A percentile compares a stretch with the other conserved stretches of the same genome.
Conservation (phyloP, 2,113 vertebrate species). For the Neomonachus schauinslandi region DNA sequence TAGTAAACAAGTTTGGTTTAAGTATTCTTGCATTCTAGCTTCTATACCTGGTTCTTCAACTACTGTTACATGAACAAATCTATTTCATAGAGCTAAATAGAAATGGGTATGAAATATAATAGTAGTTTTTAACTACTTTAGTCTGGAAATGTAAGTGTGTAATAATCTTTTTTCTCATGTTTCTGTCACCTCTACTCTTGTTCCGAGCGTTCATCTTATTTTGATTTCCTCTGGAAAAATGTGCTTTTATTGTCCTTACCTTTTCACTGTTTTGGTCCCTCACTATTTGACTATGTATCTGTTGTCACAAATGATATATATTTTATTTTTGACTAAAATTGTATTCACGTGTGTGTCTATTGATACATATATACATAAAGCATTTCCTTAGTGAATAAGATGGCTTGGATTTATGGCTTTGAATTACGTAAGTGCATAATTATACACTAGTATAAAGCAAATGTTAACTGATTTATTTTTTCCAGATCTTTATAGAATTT, state of each 20-base stretch:
- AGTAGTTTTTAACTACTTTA: constrained; percentile 44
- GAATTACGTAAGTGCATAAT: constrained; percentile 1
- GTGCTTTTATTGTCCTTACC: constrained; percentile 3
- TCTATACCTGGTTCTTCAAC: constrained; percentile 24
- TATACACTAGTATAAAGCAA: constrained; percentile 1
- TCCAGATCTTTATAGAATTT: constrained; percentile 19
- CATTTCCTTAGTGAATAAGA: constrained; percentile 39
- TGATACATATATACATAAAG: not conserved
- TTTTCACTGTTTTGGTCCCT: not conserved
- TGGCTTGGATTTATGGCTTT: constrained; percentile 27
- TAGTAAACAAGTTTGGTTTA: constrained; percentile 7
- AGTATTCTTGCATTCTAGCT: constrained; percentile 2
- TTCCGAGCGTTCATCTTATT: not conserved
- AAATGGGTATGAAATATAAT: not conserved
- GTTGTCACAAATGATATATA: not conserved
- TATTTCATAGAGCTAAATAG: not conserved
- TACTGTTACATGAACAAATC: not conserved
- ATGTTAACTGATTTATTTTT: not conserved
- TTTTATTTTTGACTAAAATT: constrained; percentile 62
- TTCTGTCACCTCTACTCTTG: not conserved
- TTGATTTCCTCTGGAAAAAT: constrained; percentile 44
- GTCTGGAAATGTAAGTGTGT: not conserved
- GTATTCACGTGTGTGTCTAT: not conserved
- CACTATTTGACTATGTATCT: not conserved
- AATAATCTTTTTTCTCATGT: not conserved